These are phyloP conservation scores for Orestias chungarensis DNA, from an alignment of 2,797 vertebrate species.

Conservation along the genomic window DNA sequence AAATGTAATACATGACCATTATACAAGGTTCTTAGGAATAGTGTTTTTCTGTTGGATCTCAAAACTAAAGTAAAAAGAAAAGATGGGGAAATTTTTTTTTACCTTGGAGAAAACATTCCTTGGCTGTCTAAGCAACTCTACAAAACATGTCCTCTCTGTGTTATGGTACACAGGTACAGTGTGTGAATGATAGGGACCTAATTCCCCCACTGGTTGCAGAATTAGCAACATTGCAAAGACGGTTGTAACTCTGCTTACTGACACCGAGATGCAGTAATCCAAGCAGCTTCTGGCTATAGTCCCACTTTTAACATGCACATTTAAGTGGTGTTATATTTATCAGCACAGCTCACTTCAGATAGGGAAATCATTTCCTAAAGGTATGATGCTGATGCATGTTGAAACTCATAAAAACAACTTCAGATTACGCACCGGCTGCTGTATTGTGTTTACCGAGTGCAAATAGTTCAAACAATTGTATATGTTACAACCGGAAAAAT, in stretches of 20 bases:
- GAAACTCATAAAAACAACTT: slow-evolving; percentile 25
- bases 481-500: not conserved
- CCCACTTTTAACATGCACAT: slow-evolving; percentile 13
- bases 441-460: slow-evolving; percentile 1
- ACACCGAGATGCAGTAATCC: not conserved
- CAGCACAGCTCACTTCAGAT: slow-evolving; percentile 11
- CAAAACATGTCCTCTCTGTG: not conserved
- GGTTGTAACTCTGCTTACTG: not conserved
- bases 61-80: not conserved
- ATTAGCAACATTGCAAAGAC: not conserved
- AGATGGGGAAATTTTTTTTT: not conserved
- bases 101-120: too few relatives aligned
- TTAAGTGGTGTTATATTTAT: slow-evolving; percentile 3
- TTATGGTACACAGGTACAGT: not conserved
- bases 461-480: not conserved
- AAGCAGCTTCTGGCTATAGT: slow-evolving; percentile 15
- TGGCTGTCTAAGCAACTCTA: not conserved
- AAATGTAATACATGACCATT: too few relatives aligned
- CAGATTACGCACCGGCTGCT: slow-evolving; percentile 26
- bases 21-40: not conserved
- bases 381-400: slow-evolving; percentile 22
- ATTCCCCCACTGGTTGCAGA: not conserved
- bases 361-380: slow-evolving; percentile 20
- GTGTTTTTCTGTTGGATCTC: not conserved
- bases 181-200: not conserved